phyloP scores from a whole-genome alignment of 1,140 invertebrate species.

The Subanguina moxae region DNA sequence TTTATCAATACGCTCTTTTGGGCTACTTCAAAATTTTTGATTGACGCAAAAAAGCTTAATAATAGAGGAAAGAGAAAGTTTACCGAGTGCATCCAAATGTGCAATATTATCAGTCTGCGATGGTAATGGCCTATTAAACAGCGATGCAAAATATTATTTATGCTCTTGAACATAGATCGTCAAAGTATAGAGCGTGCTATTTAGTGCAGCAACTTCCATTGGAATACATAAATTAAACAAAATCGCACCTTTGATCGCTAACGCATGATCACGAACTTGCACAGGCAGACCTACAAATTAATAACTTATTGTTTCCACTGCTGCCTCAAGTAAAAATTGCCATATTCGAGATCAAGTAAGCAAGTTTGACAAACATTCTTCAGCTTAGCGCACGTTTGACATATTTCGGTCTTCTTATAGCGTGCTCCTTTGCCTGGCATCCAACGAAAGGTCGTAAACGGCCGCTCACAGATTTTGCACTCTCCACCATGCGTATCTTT shows the following conservation, averaged over 20 bases:
- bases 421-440: constrained; percentile 96
- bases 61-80: too few relatives aligned
- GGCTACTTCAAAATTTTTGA: too few relatives aligned
- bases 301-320: neutral
- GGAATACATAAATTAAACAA: too few relatives aligned
- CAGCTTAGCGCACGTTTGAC: constrained; percentile 93
- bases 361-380: constrained; percentile 99
- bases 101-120: too few relatives aligned
- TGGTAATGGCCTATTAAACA: too few relatives aligned
- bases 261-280: constrained; percentile 84
- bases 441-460: constrained; percentile 93
- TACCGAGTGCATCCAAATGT: too few relatives aligned
- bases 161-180: too few relatives aligned
- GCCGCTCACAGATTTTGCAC: constrained; percentile 95
- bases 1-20: too few relatives aligned
- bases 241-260: constrained; percentile 61
- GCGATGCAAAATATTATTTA: too few relatives aligned
- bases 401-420: constrained; percentile 99
- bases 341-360: constrained; percentile 93
- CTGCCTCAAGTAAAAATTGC: constrained; percentile 58
- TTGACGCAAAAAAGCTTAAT: too few relatives aligned
- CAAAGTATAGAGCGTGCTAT: too few relatives aligned
- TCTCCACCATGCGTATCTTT: constrained; percentile 98
- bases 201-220: too few relatives aligned
- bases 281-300: constrained; percentile 64